Base-by-base conservation (phyloP, 2,113 vertebrate species). In the Thymallus thymallus region DNA sequence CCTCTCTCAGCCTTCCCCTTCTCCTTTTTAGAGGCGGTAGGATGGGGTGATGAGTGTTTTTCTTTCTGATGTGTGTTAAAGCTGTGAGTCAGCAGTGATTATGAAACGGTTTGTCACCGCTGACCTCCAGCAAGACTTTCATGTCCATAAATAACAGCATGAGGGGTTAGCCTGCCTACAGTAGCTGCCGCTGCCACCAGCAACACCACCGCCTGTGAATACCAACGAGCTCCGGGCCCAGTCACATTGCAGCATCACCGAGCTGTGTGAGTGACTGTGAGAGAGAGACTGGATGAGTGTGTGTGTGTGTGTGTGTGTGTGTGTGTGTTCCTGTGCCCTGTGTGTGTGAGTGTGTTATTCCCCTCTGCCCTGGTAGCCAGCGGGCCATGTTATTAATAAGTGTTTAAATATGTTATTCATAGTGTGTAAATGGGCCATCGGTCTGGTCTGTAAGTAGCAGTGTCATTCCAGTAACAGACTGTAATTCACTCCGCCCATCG, bases 71-170 rank as follows among this genome's bases (percentile, higher is more conserved):
- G 77, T 74, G 41, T 85, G 73, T 84, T 45, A 80, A 79, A 84
- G 63, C 80, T 80, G 84, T 87, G 82, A 87, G 22, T 88, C 86
- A 87, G 84, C 75, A 35, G 68, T 63, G 58, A 13, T 76, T 74
- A 24, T 77, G 80, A 76, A 77, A 72, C 76, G 76, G 78, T 85
- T 77, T 81, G 82, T 89, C 81, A 85, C 80, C 58, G 69, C 67
- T 87, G 85, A 90, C 88, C 89, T 88, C 86, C 77, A 56, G 41
- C 75, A 26, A 64, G 68, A 86, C 72, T 85, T 74, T 86, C 75
- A 79, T 87, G 80, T 88, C 80, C 85, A 80, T 83, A 86, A 89
- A 79, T 84, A 89, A 89, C 82, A 79, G 83, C 82, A 69, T 69
- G 18, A 55, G 76, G 87, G 86, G 78, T 86, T 75, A 68, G 71